Evolutionary conservation across 2,113 vertebrate species (phyloP).

Genomic region (Psilopsiagon aurifrons): DNA sequence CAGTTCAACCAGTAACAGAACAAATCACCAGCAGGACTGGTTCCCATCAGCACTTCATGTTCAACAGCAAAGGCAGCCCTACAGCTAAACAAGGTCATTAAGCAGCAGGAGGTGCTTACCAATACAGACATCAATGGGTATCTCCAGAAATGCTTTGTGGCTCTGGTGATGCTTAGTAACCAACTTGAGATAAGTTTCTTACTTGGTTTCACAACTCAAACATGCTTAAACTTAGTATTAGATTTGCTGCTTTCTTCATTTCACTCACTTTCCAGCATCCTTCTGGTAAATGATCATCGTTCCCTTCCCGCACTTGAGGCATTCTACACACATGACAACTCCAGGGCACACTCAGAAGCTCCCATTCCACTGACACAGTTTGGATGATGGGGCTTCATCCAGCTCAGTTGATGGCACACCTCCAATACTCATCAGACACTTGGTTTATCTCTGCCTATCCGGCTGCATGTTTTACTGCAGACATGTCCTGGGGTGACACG

Average conservation of each 20-base stretch:
- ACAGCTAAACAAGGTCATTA: not conserved
- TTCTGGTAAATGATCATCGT: not conserved
- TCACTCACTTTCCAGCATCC: not conserved
- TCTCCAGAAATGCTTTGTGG: not conserved
- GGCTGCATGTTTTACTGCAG: not conserved
- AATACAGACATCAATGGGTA: not conserved
- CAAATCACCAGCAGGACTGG: not conserved
- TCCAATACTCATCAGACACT: not conserved
- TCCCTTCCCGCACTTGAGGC: not conserved
- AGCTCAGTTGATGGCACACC: not conserved
- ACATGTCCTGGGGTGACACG: not conserved
- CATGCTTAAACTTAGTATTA: not conserved
- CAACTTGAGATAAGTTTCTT: not conserved
- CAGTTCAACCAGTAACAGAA: not conserved
- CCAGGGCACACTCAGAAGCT: not conserved
- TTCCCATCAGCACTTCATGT: not conserved
- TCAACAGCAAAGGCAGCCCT: not conserved
- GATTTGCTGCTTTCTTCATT: not conserved
- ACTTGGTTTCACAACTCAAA: not conserved
- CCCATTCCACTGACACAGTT: not conserved
- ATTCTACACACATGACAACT: rapidly evolving
- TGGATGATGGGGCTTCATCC: not conserved
- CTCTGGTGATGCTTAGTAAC: not conserved
- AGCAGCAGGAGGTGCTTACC: not conserved
- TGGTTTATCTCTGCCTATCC: not conserved